Evolutionary conservation across 2,113 vertebrate species (phyloP).

Genomic region (Rhynchopsitta pachyrhyncha): DNA sequence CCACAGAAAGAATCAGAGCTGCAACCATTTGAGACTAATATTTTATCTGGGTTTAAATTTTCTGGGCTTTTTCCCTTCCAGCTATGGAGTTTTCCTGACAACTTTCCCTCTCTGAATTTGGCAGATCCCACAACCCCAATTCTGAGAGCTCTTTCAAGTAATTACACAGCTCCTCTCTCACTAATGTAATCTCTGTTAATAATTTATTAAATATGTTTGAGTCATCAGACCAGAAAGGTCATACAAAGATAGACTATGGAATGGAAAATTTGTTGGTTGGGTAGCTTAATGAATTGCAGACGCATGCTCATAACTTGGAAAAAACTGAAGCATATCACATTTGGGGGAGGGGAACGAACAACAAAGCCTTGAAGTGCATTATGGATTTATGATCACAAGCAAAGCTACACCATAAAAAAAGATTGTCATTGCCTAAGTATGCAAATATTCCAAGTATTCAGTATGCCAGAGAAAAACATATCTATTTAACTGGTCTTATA

Average conservation of each 20-base stretch:
- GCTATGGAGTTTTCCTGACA: background rate
- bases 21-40: background rate
- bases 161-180: conserved; percentile 8
- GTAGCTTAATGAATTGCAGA: conserved; percentile 43
- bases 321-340: conserved; percentile 9
- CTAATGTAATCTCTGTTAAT: background rate
- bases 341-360: background rate
- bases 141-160: background rate
- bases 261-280: background rate
- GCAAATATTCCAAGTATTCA: conserved; percentile 36
- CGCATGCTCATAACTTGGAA: background rate
- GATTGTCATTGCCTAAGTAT: conserved; percentile 12
- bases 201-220: conserved; percentile 32
- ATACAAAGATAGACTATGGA: background rate
- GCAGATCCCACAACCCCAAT: background rate
- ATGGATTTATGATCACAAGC: conserved; percentile 10
- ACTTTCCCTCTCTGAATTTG: background rate
- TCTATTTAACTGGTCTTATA: background rate
- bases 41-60: background rate
- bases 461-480: background rate
- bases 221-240: conserved; percentile 35
- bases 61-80: background rate
- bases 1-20: background rate
- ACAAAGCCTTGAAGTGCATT: background rate
- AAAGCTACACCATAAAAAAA: background rate